phyloP scores from a whole-genome alignment of 2,113 vertebrate genomes.

The Misgurnus anguillicaudatus region DNA sequence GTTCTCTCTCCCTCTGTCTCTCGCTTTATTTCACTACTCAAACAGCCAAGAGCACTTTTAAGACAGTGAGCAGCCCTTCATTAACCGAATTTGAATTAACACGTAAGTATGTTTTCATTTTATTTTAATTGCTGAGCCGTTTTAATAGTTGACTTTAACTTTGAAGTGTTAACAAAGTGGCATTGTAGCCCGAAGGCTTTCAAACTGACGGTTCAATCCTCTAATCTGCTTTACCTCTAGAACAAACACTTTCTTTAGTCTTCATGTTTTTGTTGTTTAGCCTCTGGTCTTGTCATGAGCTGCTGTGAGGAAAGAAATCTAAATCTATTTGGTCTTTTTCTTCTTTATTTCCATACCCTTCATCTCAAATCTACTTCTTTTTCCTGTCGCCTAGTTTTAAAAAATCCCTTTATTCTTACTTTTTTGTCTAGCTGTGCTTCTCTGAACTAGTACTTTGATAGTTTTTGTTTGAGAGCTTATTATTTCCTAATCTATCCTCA shows the following conservation, averaged over 20 bases:
- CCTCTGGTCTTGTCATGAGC: conserved; percentile 30
- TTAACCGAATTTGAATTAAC: conserved; percentile 91
- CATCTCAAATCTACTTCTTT: not conserved
- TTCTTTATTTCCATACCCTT: conserved; percentile 8
- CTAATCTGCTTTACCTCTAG: conserved; percentile 18
- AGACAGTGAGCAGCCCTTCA: conserved; percentile 89
- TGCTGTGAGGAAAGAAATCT: conserved; percentile 24
- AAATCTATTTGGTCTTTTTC: conserved; percentile 12
- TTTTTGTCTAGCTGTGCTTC: not conserved
- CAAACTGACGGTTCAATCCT: conserved; percentile 1
- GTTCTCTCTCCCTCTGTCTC: conserved; percentile 64
- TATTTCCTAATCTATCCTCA: not conserved
- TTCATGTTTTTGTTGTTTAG: conserved; percentile 24
- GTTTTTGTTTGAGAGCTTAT: not conserved
- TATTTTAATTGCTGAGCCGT: conserved; percentile 48
- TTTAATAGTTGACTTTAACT: conserved; percentile 37
- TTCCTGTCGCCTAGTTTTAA: not conserved
- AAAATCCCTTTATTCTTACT: not conserved
- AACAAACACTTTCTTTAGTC: conserved; percentile 37
- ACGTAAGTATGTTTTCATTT: conserved; percentile 79
- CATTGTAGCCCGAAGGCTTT: conserved; percentile 48
- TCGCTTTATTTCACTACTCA: conserved; percentile 27
- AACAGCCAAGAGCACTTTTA: conserved; percentile 92
- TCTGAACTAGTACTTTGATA: not conserved
- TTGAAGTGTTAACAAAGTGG: conserved; percentile 49